Evolutionary conservation across 1,140 invertebrate genomes (phyloP), one percentile per base, ranked within the genome.

Genomic region (Drosophila pandora): DNA sequence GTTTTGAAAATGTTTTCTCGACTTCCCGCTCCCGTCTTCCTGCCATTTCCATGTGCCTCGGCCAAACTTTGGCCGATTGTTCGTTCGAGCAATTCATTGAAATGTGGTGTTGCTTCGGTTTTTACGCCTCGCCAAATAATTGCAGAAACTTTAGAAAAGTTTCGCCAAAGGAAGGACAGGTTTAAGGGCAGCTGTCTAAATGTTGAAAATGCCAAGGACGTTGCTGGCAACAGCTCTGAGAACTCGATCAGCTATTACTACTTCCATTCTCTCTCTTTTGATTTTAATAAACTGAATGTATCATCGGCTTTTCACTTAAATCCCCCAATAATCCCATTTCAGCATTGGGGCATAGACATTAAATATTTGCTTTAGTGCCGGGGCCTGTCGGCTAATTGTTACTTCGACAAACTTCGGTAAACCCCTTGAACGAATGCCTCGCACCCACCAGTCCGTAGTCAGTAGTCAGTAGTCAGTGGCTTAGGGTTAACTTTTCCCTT

Each of bases 61-160:
- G 43, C 3, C 7, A 1, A 47, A 43, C n/a, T 43, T 43, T 47
- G 0, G 43, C 21, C 9, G 43, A 22, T 47, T 22, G 43, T 22
- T 47, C 43, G 59, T 37, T 47, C 54, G 45, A 41, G 32, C 39
- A 50, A 43, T 56, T 52, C 65, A 54, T 71, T 62, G 69, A 64
- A 81, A 77, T 76, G 61, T 62, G 65, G 59, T 55, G 54, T 60
- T 81, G 68, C 74, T 80, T 67, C 77, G 72, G 50, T 76, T 63
- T 74, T 80, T 85, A 84, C 63, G 64, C 63, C 83, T 77, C 60
- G 52, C 62, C 65, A 67, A 75, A 85, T 84, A 84, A 80, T 80
- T 84, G 81, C 76, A 69, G 64, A 81, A 71, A 76, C 48, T 77
- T 65, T 65, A 59, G 17, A 60, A 58, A 71, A 63, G 50, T 72